Evolutionary conservation across 1,140 invertebrate genomes (phyloP), one percentile per base, ranked within the genome.

Genomic region (Macrosteles quadrilineatus): DNA sequence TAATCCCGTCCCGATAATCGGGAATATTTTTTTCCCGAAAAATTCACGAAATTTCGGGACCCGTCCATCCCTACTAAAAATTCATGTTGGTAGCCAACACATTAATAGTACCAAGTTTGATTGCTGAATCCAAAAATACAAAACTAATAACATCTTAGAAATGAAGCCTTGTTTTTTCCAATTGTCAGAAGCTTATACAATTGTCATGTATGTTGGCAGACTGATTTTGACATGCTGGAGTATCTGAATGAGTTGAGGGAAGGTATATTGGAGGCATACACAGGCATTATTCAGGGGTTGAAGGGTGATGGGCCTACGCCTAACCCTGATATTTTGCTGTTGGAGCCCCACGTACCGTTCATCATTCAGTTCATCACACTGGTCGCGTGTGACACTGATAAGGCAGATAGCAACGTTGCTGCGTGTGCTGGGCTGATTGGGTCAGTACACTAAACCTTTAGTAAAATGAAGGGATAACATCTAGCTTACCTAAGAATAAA

Each of bases 161-260:
- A n/a, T n/a, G n/a, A n/a, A n/a, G n/a, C n/a, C n/a, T n/a, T n/a
- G n/a, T n/a, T n/a, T n/a, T n/a, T n/a, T n/a, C n/a, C n/a, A n/a
- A 36, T 36, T 6, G 14, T 14, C 32, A 36, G 14, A 36, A 36
- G 4, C 32, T 36, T 4, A 36, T 36, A 47, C 31, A 17, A 66
- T 6, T 65, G 64, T 69, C 68, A 65, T 73, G 43, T 59, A 27
- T 74, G 72, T 80, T 83, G 59, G n/a, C 77, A 87, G 85, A 90
- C 84, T 73, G 95, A 97, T 81, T 96, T 90, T 78, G 96, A 98
- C 76, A 94, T 97, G 89, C 87, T 97, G 66, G 96, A 98, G 76
- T 98, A 98, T 81, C 83, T 98, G 59, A 96, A 96, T 79, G 94
- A 97, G 76, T 82, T 99, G n/a, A 85, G 96, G 12, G 96, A 98